Percentiles rank a stretch among this genome's conserved stretches.
Conservation (phyloP, 1,140 invertebrate species). For the Zaprionus nigranus region DNA sequence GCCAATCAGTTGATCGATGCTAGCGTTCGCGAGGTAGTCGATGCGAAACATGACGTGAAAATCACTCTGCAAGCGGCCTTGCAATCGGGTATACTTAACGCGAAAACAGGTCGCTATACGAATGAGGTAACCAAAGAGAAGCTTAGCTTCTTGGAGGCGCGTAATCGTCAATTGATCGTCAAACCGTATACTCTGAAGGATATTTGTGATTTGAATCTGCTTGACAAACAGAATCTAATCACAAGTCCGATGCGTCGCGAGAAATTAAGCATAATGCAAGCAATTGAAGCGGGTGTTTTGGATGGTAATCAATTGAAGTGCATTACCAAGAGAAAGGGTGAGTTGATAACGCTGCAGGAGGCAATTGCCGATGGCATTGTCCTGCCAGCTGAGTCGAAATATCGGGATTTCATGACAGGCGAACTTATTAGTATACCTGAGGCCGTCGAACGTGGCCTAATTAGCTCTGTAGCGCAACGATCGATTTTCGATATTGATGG, state of each 20-base stretch:
- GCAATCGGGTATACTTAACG: constrained; percentile 89
- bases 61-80: constrained; percentile 93
- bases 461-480: constrained; percentile 94
- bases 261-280: constrained; percentile 92
- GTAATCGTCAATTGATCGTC: constrained; percentile 90
- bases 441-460: constrained; percentile 94
- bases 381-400: constrained; percentile 89
- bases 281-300: constrained; percentile 93
- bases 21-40: constrained; percentile 91
- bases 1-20: constrained; percentile 91
- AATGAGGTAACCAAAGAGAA: constrained; percentile 90
- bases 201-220: constrained; percentile 91
- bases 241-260: constrained; percentile 91
- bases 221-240: constrained; percentile 90
- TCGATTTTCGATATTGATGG: constrained; percentile 96
- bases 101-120: constrained; percentile 91
- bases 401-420: constrained; percentile 89
- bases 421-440: constrained; percentile 90
- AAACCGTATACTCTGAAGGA: constrained; percentile 97
- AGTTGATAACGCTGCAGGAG: constrained; percentile 93
- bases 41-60: constrained; percentile 91
- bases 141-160: constrained; percentile 92
- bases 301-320: constrained; percentile 93
- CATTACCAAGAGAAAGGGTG: constrained; percentile 91
- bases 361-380: constrained; percentile 93